Base-by-base conservation (phyloP, 2,888 invertebrate genomes). In the Electrophaes corylata region DNA sequence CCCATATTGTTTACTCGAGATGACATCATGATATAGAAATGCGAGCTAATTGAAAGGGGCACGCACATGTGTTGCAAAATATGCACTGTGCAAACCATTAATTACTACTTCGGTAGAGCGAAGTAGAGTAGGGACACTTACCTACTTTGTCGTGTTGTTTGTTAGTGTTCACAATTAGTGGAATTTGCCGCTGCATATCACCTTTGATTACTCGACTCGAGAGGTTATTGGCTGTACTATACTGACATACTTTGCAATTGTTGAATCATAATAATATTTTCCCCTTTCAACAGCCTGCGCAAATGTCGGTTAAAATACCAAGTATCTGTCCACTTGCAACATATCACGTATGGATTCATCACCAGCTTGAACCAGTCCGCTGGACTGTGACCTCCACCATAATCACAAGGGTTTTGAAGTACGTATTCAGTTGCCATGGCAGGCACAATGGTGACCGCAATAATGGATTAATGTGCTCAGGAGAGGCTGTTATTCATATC, bases 41-140 rank as follows among this genome's bases (percentile, higher is more conserved):
- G 62, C 59, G 45, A 49, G 51, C 48, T 58, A 60, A 65, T 65
- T 63, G 56, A 52, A 62, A 65, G 47, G 53, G 44, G 60, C 59
- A 49, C 37, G 50, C 54, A 49, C 51, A 53, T 58, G 35, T 56
- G 45, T 8, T n/a, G 48, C 49, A 47, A 62, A 57, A 35, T 59
- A 57, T 62, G 56, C 60, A 56, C 60, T 58, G 55, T 44, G 60
- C 49, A 56, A 64, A 57, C 47, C 37, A 43, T 55, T 53, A 58
- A 57, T 54, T 52, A 31, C 43, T 45, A 19, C 41, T 23, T 41
- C 19, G 31, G 29, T 31, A 31, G 3, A 31, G 6, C 6, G 3
- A n/a, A 45, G 40, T 20, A 20, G n/a, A n/a, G n/a, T n/a, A n/a
- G n/a, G n/a, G n/a, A 8, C 23, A 10, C 12, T 23, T 20, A n/a